These are phyloP conservation scores for Cosmorhoe ocellata DNA, from an alignment of 2,888 invertebrate genomes.

Conservation along the genomic window DNA sequence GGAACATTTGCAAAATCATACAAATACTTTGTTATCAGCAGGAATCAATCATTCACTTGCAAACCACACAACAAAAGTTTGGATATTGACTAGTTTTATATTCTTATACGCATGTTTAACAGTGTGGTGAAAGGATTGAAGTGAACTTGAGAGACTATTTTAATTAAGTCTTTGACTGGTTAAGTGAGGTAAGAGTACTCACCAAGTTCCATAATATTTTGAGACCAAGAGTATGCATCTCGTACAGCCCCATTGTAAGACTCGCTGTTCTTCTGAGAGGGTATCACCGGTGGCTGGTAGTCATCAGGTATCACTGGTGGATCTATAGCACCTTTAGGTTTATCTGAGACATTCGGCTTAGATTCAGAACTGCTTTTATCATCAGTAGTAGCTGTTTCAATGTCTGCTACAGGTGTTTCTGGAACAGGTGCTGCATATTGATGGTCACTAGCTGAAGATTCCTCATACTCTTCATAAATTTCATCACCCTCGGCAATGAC, in stretches of 20 bases:
- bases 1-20: too few species aligned
- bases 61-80: too few species aligned
- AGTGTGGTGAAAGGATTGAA: too few species aligned
- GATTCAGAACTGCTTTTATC: neutral
- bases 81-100: too few species aligned
- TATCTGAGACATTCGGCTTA: constrained; percentile 1
- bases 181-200: constrained; percentile 21
- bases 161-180: too few species aligned
- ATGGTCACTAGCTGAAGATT: constrained; percentile 7
- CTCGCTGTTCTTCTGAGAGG: constrained; percentile 72
- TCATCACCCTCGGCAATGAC: constrained; percentile 59
- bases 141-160: too few species aligned
- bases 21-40: too few species aligned
- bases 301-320: constrained; percentile 43
- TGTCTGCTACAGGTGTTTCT: neutral
- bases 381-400: neutral
- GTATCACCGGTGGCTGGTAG: constrained; percentile 65
- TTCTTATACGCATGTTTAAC: too few species aligned
- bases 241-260: constrained; percentile 91
- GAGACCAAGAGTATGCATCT: constrained; percentile 92
- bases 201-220: constrained; percentile 89
- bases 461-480: constrained; percentile 21
- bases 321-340: constrained; percentile 17
- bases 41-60: too few species aligned
- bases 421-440: constrained; percentile 5